phyloP scores from a whole-genome alignment of 2,797 vertebrate genomes.

The Pseudochirops cupreus region DNA sequence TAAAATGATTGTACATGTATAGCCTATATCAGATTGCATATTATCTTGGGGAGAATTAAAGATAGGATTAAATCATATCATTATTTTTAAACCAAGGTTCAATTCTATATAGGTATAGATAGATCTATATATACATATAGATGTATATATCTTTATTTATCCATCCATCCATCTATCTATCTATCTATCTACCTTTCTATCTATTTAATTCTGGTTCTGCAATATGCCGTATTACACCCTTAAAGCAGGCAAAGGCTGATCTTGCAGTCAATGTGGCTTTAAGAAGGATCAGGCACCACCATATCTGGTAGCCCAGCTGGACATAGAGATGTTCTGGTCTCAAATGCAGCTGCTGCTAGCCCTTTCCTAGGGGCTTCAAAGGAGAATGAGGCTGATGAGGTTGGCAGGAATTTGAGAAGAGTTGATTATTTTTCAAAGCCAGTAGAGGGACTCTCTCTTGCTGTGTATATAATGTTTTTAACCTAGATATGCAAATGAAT shows the following conservation, averaged over 20 bases:
- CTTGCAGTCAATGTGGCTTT: slow-evolving; percentile 31
- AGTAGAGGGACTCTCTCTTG: slow-evolving; percentile 6
- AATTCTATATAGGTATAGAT: background rate
- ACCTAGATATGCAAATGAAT: slow-evolving; percentile 41
- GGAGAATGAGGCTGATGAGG: background rate
- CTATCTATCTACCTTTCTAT: too few species aligned
- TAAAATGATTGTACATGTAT: too few species aligned
- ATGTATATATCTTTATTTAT: too few species aligned
- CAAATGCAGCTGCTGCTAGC: slow-evolving; percentile 2
- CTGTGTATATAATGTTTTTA: slow-evolving; percentile 14
- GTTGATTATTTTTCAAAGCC: slow-evolving; percentile 39
- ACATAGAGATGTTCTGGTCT: background rate
- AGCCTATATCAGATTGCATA: too few species aligned
- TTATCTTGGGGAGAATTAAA: too few species aligned
- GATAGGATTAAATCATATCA: background rate
- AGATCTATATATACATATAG: too few species aligned
- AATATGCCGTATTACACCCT: background rate
- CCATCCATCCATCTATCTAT: too few species aligned
- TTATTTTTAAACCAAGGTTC: background rate
- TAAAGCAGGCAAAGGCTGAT: background rate
- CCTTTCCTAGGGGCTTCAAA: slow-evolving; percentile 13
- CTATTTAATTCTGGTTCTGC: background rate
- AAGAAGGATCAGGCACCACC: slow-evolving; percentile 66
- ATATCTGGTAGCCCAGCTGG: slow-evolving; percentile 5
- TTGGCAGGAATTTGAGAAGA: background rate